Evolutionary conservation across 2,797 vertebrate species (phyloP), one percentile per base, ranked within the genome.

Genomic region (Leontopithecus rosalia): DNA sequence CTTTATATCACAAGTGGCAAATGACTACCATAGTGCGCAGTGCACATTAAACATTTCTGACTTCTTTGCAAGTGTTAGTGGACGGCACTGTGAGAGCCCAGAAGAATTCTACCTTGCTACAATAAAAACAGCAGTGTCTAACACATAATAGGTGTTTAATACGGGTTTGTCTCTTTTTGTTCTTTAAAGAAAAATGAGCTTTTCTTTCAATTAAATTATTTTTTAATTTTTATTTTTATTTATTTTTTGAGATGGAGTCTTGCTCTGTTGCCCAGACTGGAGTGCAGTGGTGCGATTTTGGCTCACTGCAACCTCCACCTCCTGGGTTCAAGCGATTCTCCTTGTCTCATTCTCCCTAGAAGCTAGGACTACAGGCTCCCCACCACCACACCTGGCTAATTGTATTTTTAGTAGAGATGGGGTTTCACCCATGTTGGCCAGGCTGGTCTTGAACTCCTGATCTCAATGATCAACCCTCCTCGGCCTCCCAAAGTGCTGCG

Each of bases 71-170:
- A 50, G 28, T 46, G n/a, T 87, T 50, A 41, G 17, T 70, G 28
- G n/a, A 10, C 1, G 30, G 0, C 22, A 43, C 2, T 52, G 0
- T 1, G 26, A 19, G 2, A 86, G 6, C 3, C 8, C 4, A 73
- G 33, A 10, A 85, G 39, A 72, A 91, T 48, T n/a, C 15, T 28
- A 2, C 52, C 14, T 93, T 7, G 92, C 15, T 5, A 4, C 15
- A 30, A 11, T 36, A 10, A 70, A 75, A 88, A 88, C 1, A 24
- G 7, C 30, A 24, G 3, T 82, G 7, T 55, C 20, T n/a, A 83
- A 46, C 2, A 73, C 0, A 19, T 7, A 84, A 20, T 5, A 88
- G 4, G 0, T 83, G 4, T 79, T 77, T 14, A 76, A 48, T 36
- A 57, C 70, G 80, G 5, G 2, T 17, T 84, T 57, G 2, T 55